Evolutionary conservation across 2,888 invertebrate species (phyloP), one percentile per base, ranked within the genome.

Genomic region (Mimas tiliae): DNA sequence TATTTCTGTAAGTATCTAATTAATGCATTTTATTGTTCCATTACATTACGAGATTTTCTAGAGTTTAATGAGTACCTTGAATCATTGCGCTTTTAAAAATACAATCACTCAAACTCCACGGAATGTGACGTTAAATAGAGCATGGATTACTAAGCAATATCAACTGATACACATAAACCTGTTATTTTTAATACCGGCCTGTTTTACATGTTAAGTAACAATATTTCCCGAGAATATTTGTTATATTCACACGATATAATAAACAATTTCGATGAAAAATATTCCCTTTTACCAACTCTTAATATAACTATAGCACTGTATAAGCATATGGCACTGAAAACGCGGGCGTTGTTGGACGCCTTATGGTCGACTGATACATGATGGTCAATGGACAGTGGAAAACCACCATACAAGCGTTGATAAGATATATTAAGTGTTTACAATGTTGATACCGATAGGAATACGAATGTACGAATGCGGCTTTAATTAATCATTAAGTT

Each of bases 381-480:
- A 45, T 21, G 21, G 42, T 34, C 65, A n/a, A 16, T 34, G 33
- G 9, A 16, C 33, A 62, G 51, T 66, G 65, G 66, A 66, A 66
- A 63, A 63, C 34, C 63, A 63, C 63, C 48, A 55, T 47, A 11
- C 53, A 38, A 27, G 19, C n/a, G 12, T 9, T 45, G 66, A 66
- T 66, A 66, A 66, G 66, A 66, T 66, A 45, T 38, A 50, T 34
- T 33, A 48, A 48, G 27, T 64, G 19, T 51, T 51, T 64, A 64
- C 63, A 50, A 50, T 51, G 48, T 34, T 64, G 51, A 38, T 45
- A 19, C 38, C 0, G 34, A 8, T 45, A 38, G 62, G 45, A 34
- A 34, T 55, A 63, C 14, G 33, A 38, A 21, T 38, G 51, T 48
- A 58, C 19, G 4, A 16, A 42, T 6, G 58, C 42, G 42, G 19